A percentile compares a stretch with the other conserved stretches of the same genome.
phyloP scores from a whole-genome alignment of 2,113 vertebrate genomes.

The Stomatorhinus ivindoensis region DNA sequence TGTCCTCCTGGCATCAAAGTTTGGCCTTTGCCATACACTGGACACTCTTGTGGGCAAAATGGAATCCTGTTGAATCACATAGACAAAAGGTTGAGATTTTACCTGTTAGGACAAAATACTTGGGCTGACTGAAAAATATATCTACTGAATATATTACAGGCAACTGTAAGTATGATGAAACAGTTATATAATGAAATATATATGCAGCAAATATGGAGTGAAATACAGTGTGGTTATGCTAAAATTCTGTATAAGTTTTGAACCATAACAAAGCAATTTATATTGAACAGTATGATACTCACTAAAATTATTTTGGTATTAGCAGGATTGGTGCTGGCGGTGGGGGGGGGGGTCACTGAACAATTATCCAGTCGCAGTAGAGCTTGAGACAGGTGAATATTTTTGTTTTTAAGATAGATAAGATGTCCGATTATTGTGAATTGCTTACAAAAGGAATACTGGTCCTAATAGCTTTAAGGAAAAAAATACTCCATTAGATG shows the following conservation, averaged over 20 bases:
- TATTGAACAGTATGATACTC: background rate
- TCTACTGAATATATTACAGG: background rate
- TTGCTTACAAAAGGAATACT: background rate
- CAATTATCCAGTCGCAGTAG: background rate
- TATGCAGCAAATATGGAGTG: background rate
- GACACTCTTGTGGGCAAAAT: background rate
- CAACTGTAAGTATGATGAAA: background rate
- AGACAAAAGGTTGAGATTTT: background rate
- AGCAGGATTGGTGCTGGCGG: background rate
- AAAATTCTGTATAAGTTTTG: background rate
- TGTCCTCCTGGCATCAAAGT: background rate
- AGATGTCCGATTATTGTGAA: background rate
- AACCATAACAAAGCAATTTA: background rate
- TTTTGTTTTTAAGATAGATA: background rate
- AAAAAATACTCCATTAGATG: background rate
- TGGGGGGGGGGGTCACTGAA: background rate
- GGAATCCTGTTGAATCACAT: background rate
- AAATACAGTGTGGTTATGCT: background rate
- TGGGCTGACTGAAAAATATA: background rate
- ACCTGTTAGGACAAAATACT: background rate
- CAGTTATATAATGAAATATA: background rate
- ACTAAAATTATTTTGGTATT: background rate
- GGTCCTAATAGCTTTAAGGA: background rate
- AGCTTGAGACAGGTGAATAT: background rate
- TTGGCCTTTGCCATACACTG: background rate